A percentile compares a stretch with the other conserved stretches of the same genome.
Conservation (phyloP, 2,113 vertebrate genomes). For the Stictonetta naevosa region DNA sequence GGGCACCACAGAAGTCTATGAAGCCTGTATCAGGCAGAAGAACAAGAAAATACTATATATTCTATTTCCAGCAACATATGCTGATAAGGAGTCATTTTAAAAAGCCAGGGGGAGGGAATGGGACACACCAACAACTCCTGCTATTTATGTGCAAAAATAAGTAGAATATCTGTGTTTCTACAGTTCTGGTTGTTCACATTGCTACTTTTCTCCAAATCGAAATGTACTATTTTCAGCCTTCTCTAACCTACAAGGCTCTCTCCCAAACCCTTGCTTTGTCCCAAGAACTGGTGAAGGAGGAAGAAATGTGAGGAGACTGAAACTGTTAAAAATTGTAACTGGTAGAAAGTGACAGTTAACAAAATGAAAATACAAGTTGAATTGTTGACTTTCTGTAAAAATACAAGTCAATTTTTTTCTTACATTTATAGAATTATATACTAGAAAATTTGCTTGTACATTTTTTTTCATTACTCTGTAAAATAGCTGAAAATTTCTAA, state of each 20-base stretch:
- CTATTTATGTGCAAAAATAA: neutral
- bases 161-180: neutral
- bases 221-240: neutral
- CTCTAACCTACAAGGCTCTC: neutral
- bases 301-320: neutral
- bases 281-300: neutral
- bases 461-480: neutral
- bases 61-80: neutral
- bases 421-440: neutral
- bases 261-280: neutral
- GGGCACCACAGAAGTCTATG: neutral
- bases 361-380: neutral
- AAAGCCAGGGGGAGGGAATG: rapidly evolving
- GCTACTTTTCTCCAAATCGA: neutral
- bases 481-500: neutral
- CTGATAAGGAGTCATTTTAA: neutral
- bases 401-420: neutral
- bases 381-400: neutral
- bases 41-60: neutral
- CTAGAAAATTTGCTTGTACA: neutral
- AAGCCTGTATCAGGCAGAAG: neutral
- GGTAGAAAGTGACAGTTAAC: neutral
- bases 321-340: neutral
- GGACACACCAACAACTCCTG: neutral
- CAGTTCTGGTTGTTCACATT: neutral